Conservation (phyloP, 1,140 invertebrate species). For the Drosophila carrolli region DNA sequence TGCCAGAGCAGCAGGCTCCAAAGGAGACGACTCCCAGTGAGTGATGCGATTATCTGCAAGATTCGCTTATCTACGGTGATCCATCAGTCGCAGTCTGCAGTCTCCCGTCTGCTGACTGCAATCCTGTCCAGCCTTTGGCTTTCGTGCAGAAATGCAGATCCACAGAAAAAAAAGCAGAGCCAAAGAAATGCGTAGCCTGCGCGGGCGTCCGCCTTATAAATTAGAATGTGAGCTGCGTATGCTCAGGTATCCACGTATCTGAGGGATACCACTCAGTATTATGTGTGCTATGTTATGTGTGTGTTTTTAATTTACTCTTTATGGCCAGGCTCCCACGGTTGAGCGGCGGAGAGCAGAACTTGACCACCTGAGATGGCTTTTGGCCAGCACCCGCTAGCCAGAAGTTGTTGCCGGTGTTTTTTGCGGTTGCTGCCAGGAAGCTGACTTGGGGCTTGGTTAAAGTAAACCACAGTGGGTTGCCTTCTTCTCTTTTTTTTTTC, state of each 20-base stretch:
- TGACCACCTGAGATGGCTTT: slow-evolving; percentile 46
- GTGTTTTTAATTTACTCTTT: slow-evolving; percentile 68
- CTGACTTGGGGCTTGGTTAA: slow-evolving; percentile 52
- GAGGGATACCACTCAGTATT: slow-evolving; percentile 13
- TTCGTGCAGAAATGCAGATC: slow-evolving; percentile 55
- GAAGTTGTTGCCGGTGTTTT: slow-evolving; percentile 30
- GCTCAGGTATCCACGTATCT: slow-evolving; percentile 44
- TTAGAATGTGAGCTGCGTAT: slow-evolving; percentile 66
- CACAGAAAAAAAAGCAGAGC: background rate
- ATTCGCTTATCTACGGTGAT: slow-evolving; percentile 84
- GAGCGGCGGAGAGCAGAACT: slow-evolving; percentile 48
- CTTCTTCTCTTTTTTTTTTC: slow-evolving; percentile 25
- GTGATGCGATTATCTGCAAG: slow-evolving; percentile 84
- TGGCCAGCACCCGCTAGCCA: slow-evolving; percentile 69
- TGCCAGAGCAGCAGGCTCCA: slow-evolving; percentile 55
- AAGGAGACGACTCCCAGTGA: slow-evolving; percentile 63
- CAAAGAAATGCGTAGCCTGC: slow-evolving; percentile 66
- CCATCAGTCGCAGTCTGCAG: slow-evolving; percentile 66
- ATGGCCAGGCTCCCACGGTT: slow-evolving; percentile 72
- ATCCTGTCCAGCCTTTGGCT: slow-evolving; percentile 42
- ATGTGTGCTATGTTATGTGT: slow-evolving; percentile 6
- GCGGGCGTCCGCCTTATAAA: slow-evolving; percentile 77
- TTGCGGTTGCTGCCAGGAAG: slow-evolving; percentile 57
- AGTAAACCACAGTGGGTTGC: slow-evolving; percentile 68
- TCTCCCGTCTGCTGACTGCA: slow-evolving; percentile 3